Evolutionary conservation across 2,888 invertebrate species (phyloP).

Genomic region (Eristalinus aeneus): DNA sequence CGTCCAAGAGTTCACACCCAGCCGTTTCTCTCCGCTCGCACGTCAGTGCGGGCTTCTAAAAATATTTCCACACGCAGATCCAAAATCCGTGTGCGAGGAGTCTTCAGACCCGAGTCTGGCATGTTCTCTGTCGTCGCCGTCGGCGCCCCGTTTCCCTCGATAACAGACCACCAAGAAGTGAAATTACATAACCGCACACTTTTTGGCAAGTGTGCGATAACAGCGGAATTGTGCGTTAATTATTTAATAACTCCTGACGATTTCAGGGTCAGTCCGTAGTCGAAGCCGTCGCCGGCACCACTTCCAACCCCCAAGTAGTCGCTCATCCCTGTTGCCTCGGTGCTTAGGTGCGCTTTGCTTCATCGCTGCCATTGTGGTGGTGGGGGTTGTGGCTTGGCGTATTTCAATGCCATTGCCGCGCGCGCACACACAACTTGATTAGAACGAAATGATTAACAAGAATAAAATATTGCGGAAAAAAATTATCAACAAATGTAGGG

Average conservation of each 20-base stretch:
- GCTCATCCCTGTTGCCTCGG: not conserved
- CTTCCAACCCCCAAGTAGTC: not conserved
- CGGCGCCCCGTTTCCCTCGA: not conserved
- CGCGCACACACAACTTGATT: constrained; percentile 62
- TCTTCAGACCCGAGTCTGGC: not conserved
- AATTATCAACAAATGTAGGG: constrained; percentile 57
- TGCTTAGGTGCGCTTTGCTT: not conserved
- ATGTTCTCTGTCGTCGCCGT: not conserved
- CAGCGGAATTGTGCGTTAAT: constrained; percentile 50
- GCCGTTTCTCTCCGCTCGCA: not conserved
- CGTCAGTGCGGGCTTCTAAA: constrained; percentile 2
- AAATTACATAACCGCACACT: constrained; percentile 20
- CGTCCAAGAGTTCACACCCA: constrained; percentile 1
- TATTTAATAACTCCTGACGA: constrained; percentile 52
- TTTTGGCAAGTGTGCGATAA: constrained; percentile 57
- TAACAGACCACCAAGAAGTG: constrained; percentile 23
- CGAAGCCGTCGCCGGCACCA: not conserved
- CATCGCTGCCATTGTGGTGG: not conserved
- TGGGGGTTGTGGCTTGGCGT: constrained; percentile 10
- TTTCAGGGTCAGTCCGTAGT: constrained; percentile 49
- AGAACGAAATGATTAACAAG: constrained; percentile 65
- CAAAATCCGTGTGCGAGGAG: not conserved
- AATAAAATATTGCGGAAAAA: not conserved
- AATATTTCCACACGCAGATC: constrained; percentile 11
- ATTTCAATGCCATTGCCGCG: constrained; percentile 67